A percentile compares a stretch with the other conserved stretches of the same genome.
These are phyloP conservation scores for Cabera pusaria DNA, from an alignment of 2,888 invertebrate genomes.

Conservation along the genomic window DNA sequence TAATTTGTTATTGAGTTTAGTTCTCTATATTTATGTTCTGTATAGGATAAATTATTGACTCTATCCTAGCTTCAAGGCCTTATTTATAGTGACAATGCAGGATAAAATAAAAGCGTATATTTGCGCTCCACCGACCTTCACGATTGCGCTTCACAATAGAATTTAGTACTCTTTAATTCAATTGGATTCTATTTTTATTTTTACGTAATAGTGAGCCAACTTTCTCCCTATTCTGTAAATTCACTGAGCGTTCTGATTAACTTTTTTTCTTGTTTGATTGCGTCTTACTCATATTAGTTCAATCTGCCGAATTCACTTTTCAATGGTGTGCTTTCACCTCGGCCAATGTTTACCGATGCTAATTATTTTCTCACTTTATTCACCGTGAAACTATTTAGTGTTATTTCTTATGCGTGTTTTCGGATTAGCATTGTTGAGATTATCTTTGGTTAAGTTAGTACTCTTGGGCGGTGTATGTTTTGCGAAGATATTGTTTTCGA, in stretches of 20 bases:
- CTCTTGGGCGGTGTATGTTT: slow-evolving; percentile 51
- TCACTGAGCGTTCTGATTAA: slow-evolving; percentile 55
- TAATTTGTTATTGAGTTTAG: no score
- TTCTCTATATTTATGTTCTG: no score
- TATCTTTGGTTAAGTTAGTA: slow-evolving; percentile 39
- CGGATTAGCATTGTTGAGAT: slow-evolving; percentile 22
- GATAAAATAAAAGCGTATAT: slow-evolving; percentile 27
- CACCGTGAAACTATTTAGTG: slow-evolving; percentile 4
- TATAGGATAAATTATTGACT: slow-evolving; percentile 12
- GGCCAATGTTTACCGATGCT: slow-evolving; percentile 26
- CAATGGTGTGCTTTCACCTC: slow-evolving; percentile 46
- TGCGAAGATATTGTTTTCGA: slow-evolving; percentile 55
- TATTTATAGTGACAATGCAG: slow-evolving; percentile 24
- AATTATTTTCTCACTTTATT: slow-evolving; percentile 24
- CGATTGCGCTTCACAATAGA: slow-evolving; percentile 41
- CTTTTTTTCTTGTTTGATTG: slow-evolving; percentile 40
- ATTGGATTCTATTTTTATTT: slow-evolving; percentile 42
- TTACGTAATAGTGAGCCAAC: slow-evolving; percentile 49
- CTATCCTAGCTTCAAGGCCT: slow-evolving; percentile 13
- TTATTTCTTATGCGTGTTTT: slow-evolving; percentile 12
- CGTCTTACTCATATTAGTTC: slow-evolving; percentile 31
- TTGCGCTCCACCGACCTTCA: slow-evolving; percentile 51
- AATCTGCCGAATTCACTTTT: slow-evolving; percentile 40
- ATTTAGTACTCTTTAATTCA: slow-evolving; percentile 39
- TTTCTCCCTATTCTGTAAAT: slow-evolving; percentile 66